Base-by-base conservation (phyloP, 2,797 vertebrate species). In the Cossypha dichroa region DNA sequence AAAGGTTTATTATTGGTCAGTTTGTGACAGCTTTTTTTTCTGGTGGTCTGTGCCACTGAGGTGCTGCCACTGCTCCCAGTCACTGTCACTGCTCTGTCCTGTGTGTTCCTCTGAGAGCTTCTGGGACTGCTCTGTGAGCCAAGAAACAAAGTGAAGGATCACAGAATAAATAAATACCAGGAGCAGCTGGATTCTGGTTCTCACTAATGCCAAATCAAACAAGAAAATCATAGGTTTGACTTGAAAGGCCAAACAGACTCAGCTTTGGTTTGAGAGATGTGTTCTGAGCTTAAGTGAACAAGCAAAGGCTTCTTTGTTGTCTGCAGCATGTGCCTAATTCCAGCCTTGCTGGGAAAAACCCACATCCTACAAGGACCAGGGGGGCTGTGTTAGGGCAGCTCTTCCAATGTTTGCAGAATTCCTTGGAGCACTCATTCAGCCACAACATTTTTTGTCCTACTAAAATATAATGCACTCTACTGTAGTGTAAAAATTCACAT, bases 221-320 rank as follows among this genome's bases (percentile, higher is more conserved):
- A 95, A 90, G 69, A 79, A 94, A 92, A 88, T 78, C 67, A 45
- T 63, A 68, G 85, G 33, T 88, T 92, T 46, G 49, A 69, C 85
- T 93, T 93, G 79, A 86, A 90, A 95, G 73, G 43, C 69, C 80
- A 55, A 84, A 62, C 51, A 73, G 94, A 13, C 38, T 76, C 60
- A 63, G 76, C 90, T 82, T 93, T 76, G 74, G 80, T 60, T 90
- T 90, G 60, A 34, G 86, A 66, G 94, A 84, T 94, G 85, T 90
- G 63, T 96, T 95, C 77, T 59, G 85, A 83, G 85, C 88, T 92
- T 66, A 75, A 91, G 76, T 68, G 90, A 84, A 48, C 80, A 60
- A 79, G 69, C 90, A 96, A 95, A 95, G 93, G 55, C 62, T 67
- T 76, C 95, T 95, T 95, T 97, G 93, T 93, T 90, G 94, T 86